Conservation (phyloP, 1,140 invertebrate species). For the Conus betulinus region DNA sequence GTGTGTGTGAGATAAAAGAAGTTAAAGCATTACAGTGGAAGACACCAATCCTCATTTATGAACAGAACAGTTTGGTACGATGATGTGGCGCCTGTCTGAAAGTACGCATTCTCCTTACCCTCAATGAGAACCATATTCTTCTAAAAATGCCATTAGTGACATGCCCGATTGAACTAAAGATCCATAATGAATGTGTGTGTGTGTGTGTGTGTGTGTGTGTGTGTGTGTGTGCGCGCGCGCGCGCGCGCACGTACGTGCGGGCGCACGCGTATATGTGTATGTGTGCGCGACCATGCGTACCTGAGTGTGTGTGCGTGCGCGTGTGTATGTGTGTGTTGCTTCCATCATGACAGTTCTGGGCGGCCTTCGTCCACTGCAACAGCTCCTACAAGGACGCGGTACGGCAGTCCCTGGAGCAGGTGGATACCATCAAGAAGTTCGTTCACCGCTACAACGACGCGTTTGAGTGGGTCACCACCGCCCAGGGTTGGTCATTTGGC, state of each 20-base stretch:
- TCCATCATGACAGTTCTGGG: constrained; percentile 85
- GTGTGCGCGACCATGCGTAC: constrained; percentile 85
- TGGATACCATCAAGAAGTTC: constrained; percentile 89
- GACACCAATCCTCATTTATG: too few species aligned
- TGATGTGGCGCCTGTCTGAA: too few species aligned
- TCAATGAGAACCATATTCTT: too few species aligned
- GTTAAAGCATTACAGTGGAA: too few species aligned
- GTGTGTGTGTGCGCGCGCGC: constrained; percentile 62
- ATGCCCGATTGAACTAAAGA: too few species aligned
- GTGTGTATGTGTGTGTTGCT: neutral
- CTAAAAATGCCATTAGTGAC: too few species aligned
- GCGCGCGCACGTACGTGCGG: constrained; percentile 90
- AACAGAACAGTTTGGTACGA: too few species aligned
- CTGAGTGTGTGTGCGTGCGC: constrained; percentile 83
- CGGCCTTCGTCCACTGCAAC: constrained; percentile 89
- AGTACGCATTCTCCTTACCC: too few species aligned
- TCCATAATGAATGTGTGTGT: too few species aligned
- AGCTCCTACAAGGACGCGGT: constrained; percentile 91
- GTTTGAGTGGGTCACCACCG: constrained; percentile 86
- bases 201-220: neutral
- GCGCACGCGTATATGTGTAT: constrained; percentile 66
- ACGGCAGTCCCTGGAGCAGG: constrained; percentile 89
- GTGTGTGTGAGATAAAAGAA: too few species aligned
- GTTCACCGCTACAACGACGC: constrained; percentile 87
- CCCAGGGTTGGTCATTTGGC: constrained; percentile 80